Base-by-base conservation (phyloP, 1,140 invertebrate species). In the Spodoptera frugiperda region DNA sequence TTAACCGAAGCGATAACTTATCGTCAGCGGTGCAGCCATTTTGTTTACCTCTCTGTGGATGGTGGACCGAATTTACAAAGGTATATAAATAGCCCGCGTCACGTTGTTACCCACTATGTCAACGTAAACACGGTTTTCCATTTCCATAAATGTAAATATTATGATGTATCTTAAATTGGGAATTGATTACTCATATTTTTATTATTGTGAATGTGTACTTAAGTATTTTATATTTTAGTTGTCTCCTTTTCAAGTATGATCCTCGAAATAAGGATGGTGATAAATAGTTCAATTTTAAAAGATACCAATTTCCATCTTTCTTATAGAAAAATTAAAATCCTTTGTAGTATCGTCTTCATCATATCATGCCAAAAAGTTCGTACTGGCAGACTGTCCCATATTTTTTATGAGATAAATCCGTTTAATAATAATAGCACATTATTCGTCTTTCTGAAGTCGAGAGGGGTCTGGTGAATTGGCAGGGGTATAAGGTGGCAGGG, bases 401-500 rank as follows among this genome's bases (percentile, higher is more conserved):
- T 39, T 39, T 39, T 39, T 39, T 39, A 39, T 39, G 33, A 39
- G 33, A 8, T 39, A 9, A 39, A 8, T 39, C 9, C 33, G 9
- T 39, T 39, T 39, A 39, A 39, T 39, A 39, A 39, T 39, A 39
- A 39, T 39, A 39, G 33, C 33, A 39, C 6, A 39, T 39, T 53
- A 53, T 53, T 53, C 49, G 4, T 12, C 17, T 67, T 4, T 49
- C 63, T 67, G 63, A 39, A 68, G 25, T n/a, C 49, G 19, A 55
- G 81, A 63, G 68, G 80, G 76, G 79, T 81, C 54, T 76, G 78
- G 80, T 76, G 78, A 77, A 80, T 83, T 84, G 78, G 82, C 79
- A 81, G 80, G 84, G 82, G 77, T 78, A 84, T 80, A 80, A 81
- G 82, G 81, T 80, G 79, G 82, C 76, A 80, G 78, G 73, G 79